These are phyloP conservation scores for Pedionomus torquatus DNA, from an alignment of 2,113 vertebrate species.

Conservation along the genomic window DNA sequence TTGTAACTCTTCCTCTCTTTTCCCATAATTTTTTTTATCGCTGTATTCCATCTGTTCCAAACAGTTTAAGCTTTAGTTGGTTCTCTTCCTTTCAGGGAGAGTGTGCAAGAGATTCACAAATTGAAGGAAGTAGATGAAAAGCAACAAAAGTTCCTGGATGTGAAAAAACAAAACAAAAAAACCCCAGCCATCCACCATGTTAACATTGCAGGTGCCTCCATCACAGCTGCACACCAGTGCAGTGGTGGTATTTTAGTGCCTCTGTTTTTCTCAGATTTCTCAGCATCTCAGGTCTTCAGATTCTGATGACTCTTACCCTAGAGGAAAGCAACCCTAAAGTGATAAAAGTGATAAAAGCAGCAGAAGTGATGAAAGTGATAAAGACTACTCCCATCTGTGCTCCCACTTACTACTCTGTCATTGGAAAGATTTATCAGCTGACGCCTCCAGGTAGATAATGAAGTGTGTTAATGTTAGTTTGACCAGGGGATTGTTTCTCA, in stretches of 20 bases:
- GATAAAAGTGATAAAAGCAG: background rate
- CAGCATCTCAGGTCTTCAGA: background rate
- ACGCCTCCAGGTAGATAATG: background rate
- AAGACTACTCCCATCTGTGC: background rate
- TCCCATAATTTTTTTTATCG: background rate
- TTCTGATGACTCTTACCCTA: background rate
- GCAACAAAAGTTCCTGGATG: background rate
- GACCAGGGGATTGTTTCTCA: background rate
- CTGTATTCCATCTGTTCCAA: background rate
- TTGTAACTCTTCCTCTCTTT: background rate
- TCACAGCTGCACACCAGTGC: background rate
- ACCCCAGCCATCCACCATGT: rapidly evolving
- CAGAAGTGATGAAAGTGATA: background rate
- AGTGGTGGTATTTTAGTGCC: background rate
- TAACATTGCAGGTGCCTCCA: background rate
- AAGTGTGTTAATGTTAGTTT: background rate
- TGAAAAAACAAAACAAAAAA: background rate
- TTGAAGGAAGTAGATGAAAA: background rate
- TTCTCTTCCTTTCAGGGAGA: background rate
- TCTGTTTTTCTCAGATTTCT: background rate
- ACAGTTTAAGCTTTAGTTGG: background rate
- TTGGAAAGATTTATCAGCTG: background rate
- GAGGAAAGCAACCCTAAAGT: background rate
- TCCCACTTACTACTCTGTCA: background rate
- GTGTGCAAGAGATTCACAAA: background rate